Evolutionary conservation across 2,797 vertebrate species (phyloP).

Genomic region (Cyclopterus lumpus): DNA sequence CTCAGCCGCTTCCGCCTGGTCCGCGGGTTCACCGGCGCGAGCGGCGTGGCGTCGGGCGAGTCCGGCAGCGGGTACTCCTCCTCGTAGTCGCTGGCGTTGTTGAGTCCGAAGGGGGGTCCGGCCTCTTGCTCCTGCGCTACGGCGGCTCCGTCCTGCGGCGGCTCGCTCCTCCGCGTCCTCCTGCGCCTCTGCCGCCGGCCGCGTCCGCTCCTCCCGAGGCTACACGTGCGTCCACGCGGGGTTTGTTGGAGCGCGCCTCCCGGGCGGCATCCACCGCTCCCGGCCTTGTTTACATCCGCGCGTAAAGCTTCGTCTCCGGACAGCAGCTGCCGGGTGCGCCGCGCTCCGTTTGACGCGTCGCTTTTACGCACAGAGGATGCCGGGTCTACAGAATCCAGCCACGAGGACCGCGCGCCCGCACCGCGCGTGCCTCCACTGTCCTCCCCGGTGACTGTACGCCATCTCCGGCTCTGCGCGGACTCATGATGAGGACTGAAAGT

Average conservation of each 20-base stretch:
- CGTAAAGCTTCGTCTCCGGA: constrained; percentile 5
- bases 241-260: not conserved
- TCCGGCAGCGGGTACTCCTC: constrained; percentile 64
- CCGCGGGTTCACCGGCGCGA: constrained; percentile 66
- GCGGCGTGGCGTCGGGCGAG: constrained; percentile 64
- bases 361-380: constrained; percentile 39
- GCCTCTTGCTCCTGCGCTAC: constrained; percentile 76
- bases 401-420: not conserved
- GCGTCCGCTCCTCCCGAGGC: not conserved
- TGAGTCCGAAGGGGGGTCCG: constrained; percentile 33
- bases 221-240: not conserved
- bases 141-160: constrained; percentile 8
- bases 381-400: not conserved
- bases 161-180: constrained; percentile 7
- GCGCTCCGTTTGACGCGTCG: constrained; percentile 4
- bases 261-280: not conserved
- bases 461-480: constrained; percentile 41
- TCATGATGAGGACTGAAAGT: constrained; percentile 44
- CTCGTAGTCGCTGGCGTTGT: constrained; percentile 59
- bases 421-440: constrained; percentile 1
- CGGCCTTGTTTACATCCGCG: not conserved
- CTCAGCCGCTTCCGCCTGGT: constrained; percentile 77
- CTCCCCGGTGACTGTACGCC: constrained; percentile 34
- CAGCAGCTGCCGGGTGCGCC: not conserved
- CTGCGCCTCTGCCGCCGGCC: constrained; percentile 11